Evolutionary conservation across 2,888 invertebrate species (phyloP).

Genomic region (Metallyticus violacea): DNA sequence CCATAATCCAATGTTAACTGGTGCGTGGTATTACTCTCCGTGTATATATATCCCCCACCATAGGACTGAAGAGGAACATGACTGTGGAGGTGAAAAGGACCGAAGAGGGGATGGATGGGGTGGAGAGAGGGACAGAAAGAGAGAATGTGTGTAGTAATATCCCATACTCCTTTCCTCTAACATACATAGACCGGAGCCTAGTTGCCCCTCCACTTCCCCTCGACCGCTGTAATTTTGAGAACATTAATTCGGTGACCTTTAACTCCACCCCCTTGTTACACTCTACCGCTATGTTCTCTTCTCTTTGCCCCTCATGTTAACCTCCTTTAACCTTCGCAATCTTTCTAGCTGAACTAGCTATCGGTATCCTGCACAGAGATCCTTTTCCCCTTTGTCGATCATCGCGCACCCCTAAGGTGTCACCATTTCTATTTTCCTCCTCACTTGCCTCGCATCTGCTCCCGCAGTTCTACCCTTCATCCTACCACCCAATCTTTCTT

Average conservation of each 20-base stretch:
- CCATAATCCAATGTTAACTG: slow-evolving; percentile 24
- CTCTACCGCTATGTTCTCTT: background rate
- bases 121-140: background rate
- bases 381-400: background rate
- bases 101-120: background rate
- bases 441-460: background rate
- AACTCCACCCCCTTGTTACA: slow-evolving; percentile 13
- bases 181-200: background rate
- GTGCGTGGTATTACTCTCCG: slow-evolving; percentile 26
- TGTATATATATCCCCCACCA: background rate
- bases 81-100: slow-evolving; percentile 3
- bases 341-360: background rate
- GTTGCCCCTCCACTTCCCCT: background rate
- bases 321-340: slow-evolving; percentile 1
- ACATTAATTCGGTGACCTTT: slow-evolving; percentile 25
- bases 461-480: background rate
- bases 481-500: too few relatives aligned
- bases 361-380: background rate
- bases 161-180: background rate
- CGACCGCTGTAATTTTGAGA: slow-evolving; percentile 19
- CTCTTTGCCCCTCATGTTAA: background rate
- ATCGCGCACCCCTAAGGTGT: background rate
- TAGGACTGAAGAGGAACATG: background rate
- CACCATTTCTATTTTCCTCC: background rate
- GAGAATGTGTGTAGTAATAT: slow-evolving; percentile 16